A percentile compares a stretch with the other conserved stretches of the same genome.
Evolutionary conservation across 2,113 vertebrate genomes (phyloP).

Genomic region (Centrocercus urophasianus): DNA sequence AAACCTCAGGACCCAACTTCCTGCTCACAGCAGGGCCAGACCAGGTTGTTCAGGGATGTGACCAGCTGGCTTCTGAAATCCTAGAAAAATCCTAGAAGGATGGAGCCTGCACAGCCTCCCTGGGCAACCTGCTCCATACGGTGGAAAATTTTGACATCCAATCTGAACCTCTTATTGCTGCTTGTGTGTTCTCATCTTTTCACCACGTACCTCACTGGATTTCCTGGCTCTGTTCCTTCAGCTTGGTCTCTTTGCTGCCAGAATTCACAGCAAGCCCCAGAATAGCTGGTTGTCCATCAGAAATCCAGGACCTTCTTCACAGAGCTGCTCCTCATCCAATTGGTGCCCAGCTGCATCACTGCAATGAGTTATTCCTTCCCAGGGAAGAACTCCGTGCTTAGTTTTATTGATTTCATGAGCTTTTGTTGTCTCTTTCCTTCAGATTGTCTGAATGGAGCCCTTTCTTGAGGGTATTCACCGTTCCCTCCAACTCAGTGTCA

Average conservation of each 20-base stretch:
- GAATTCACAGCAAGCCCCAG: neutral
- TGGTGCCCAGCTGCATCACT: neutral
- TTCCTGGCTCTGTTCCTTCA: neutral
- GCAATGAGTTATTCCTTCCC: neutral
- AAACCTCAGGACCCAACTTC: neutral
- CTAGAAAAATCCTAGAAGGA: neutral
- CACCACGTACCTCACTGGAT: neutral
- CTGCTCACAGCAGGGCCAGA: neutral
- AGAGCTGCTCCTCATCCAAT: neutral
- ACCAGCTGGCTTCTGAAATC: neutral
- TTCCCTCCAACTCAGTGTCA: neutral
- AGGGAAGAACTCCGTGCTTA: neutral
- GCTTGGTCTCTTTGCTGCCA: neutral
- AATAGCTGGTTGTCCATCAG: neutral
- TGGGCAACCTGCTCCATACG: rapidly evolving
- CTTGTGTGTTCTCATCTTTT: neutral
- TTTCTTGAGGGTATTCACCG: neutral
- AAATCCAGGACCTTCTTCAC: neutral
- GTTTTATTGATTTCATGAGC: neutral
- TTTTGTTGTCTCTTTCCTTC: neutral
- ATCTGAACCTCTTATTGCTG: neutral
- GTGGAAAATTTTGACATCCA: neutral
- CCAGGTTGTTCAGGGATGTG: neutral
- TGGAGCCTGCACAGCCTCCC: neutral
- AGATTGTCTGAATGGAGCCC: neutral